These are phyloP conservation scores for Ptychochromis oligacanthus DNA, from an alignment of 2,113 vertebrate genomes.

Conservation along the genomic window DNA sequence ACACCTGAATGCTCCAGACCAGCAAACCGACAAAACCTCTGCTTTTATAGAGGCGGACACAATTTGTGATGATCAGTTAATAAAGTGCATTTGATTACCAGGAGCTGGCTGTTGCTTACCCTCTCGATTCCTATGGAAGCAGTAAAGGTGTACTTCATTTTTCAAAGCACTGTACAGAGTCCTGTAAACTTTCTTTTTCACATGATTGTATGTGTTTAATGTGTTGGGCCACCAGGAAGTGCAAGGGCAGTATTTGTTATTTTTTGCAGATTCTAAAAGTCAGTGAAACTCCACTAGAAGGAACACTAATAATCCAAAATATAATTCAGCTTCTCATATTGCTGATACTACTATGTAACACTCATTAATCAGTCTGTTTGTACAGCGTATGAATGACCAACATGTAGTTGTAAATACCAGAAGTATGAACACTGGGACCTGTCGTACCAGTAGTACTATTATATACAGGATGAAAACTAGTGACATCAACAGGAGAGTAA, in stretches of 20 bases:
- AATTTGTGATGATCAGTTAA: not conserved
- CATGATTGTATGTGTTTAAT: no score
- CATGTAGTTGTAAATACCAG: not conserved
- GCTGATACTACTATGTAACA: not conserved
- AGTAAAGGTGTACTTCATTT: not conserved
- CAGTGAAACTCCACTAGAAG: not conserved
- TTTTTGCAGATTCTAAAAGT: no score
- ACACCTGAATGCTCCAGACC: not conserved
- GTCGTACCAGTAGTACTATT: not conserved
- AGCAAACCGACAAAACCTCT: not conserved
- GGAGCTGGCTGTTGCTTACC: not conserved
- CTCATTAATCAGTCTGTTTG: not conserved
- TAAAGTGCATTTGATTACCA: not conserved
- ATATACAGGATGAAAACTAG: not conserved
- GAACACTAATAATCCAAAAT: not conserved
- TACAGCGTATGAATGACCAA: not conserved
- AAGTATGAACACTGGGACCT: not conserved
- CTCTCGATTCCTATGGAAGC: not conserved
- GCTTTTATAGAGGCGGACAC: not conserved
- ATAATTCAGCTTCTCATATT: not conserved
- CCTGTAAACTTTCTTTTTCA: not conserved
- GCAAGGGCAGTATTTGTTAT: no score
- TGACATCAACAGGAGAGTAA: no score
- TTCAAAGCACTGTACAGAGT: not conserved
- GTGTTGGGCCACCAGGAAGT: no score